Evolutionary conservation across 2,888 invertebrate species (phyloP), one percentile per base, ranked within the genome.

Genomic region (Hartigia nigra): DNA sequence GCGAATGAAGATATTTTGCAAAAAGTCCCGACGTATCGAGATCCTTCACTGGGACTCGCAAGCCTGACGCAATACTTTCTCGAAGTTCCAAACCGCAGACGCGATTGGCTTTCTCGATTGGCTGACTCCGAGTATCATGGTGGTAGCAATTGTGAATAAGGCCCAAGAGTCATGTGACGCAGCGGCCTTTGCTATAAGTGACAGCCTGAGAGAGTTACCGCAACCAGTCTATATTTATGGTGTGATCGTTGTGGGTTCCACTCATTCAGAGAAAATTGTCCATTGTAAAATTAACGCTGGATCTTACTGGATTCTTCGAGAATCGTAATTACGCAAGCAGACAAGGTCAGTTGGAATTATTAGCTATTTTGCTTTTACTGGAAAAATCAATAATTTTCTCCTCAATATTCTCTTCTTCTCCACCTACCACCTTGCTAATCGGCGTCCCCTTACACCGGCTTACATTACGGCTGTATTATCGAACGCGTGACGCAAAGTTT

Each of bases 131-230:
- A 55, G 55, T 55, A 55, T 55, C 31, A 34, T 2, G 9, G 72
- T 72, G 72, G 12, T 31, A 72, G 72, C 34, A 32, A 31, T 31
- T 32, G 32, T 14, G 72, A 72, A 31, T 34, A 72, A 34, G 72
- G 72, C 34, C 72, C 72, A 34, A 31, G 23, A 31, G 72, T 72
- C 72, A 72, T 72, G 72, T 72, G 72, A 72, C 72, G 23, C 23
- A 3, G 12, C 31, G 72, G 72, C 72, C 32, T 72, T 72, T 72
- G 72, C 72, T 72, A 72, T 72, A 72, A 72, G 72, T 72, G 72
- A 72, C 72, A 12, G 72, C 5, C 31, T 4, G 31, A 72, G 31
- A 31, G 31, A 34, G 12, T 34, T 31, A 34, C 14, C 31, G 12
- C 23, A 9, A 72, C 32, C 72, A 72, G 72, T 72, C 32, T 31